Evolutionary conservation across 2,797 vertebrate genomes (phyloP), one percentile per base, ranked within the genome.

Genomic region (Hyperoplus lanceolatus): DNA sequence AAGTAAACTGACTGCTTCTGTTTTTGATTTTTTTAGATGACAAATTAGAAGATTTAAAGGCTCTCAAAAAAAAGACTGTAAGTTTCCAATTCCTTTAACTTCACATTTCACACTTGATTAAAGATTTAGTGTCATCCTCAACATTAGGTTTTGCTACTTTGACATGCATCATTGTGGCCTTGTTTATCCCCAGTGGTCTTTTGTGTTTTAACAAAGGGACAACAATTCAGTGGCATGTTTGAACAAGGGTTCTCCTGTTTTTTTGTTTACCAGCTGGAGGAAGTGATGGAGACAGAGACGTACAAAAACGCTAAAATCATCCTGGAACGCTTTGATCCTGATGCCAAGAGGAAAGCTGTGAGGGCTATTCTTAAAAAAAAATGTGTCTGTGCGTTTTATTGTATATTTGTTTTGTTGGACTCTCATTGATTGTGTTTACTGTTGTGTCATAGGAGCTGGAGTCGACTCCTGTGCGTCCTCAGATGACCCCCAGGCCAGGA

Each of bases 261-360:
- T 64, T 82, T 4, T 71, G 54, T 81, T 85, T 83, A n/a, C 5
- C 88, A 99, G 98, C 96, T 99, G 89, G 98, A 99, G 87, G 97
- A 99, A 82, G 98, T 99, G 82, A 99, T 98, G 98, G 98, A 99
- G 93, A 99, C 96, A 0, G 98, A 99, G 94, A 99, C 97, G 0
- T 99, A 99, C 83, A 99, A 99, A 94, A 97, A 95, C 5, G 98
- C 98, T 79, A 99, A 99, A 91, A 87, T 98, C 90, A 99, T 99
- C 85, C 95, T 99, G 85, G 98, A 99, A 90, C 96, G 97, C 46
- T 99, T 99, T 80, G 97, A 99, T 93, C 96, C 97, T 18, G 97
- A 97, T 21, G 95, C 97, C 8, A 97, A 96, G 92, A 98, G 93
- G 90, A 94, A 95, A 95, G 95, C 95, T 89, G 98, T 99, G 92